Conservation (phyloP, 2,113 vertebrate species). For the Origma solitaria region DNA sequence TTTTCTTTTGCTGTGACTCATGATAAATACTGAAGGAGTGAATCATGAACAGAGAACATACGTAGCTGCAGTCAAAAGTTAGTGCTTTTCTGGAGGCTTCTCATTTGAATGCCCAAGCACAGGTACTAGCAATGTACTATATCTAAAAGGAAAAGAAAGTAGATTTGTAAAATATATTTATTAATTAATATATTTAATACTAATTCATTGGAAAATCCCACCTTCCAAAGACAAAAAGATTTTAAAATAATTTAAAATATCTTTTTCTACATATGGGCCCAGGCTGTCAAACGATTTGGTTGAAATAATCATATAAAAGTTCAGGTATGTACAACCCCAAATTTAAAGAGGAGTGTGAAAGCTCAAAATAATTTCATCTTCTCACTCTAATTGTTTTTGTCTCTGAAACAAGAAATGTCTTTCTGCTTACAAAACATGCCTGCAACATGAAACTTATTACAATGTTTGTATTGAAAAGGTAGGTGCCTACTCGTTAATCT, state of each 20-base stretch:
- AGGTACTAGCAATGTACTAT: too few species aligned
- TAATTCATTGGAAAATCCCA: neutral
- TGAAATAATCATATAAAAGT: neutral
- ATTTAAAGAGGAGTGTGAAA: neutral
- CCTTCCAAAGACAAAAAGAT: neutral
- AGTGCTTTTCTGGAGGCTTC: neutral
- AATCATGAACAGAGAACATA: neutral
- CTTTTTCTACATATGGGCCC: neutral
- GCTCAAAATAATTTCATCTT: neutral
- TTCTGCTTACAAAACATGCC: neutral
- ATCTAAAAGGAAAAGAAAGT: too few species aligned
- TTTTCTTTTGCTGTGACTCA: neutral
- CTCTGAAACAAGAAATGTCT: neutral
- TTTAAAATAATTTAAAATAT: neutral
- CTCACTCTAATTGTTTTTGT: neutral
- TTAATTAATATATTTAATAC: too few species aligned
- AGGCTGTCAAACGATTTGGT: neutral
- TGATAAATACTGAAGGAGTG: neutral
- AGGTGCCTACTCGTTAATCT: neutral
- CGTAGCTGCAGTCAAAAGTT: neutral
- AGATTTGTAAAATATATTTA: neutral
- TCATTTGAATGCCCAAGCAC: neutral
- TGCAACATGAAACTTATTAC: neutral
- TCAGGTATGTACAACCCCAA: neutral
- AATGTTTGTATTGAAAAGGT: neutral